These are phyloP conservation scores for Pygoscelis adeliae DNA, from an alignment of 2,113 vertebrate species.

Conservation along the genomic window DNA sequence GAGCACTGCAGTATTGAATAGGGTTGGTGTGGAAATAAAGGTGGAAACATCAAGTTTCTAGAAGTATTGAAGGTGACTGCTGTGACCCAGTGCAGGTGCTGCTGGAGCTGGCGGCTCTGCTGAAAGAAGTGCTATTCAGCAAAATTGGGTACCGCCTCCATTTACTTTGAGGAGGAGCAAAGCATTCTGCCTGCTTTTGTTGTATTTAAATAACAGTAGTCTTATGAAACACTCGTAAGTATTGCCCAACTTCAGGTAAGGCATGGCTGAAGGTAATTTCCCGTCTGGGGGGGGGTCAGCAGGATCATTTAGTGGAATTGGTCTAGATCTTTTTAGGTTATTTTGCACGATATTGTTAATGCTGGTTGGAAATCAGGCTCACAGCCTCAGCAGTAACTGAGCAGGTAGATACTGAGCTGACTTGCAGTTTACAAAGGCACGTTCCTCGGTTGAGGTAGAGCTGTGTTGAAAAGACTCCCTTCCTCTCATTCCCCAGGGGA, in stretches of 20 bases:
- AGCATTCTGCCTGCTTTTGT: neutral
- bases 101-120: neutral
- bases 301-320: neutral
- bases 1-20: neutral
- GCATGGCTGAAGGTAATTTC: neutral
- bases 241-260: neutral
- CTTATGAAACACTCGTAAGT: neutral
- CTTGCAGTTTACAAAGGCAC: neutral
- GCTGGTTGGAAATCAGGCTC: neutral
- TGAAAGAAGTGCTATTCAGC: neutral
- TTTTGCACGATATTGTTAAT: neutral
- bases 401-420: neutral
- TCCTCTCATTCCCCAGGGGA: neutral
- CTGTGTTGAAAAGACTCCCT: neutral
- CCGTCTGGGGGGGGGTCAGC: neutral
- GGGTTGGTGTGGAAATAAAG: neutral
- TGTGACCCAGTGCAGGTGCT: neutral
- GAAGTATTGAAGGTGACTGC: neutral
- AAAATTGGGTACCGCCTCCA: accelerated
- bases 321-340: neutral
- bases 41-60: neutral
- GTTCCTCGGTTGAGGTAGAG: neutral
- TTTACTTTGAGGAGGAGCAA: neutral
- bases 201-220: neutral
- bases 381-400: neutral